A percentile compares a stretch with the other conserved stretches of the same genome.
These are phyloP conservation scores for Pipistrellus pygmaeus DNA, from an alignment of 2,797 vertebrate species.

Conservation along the genomic window DNA sequence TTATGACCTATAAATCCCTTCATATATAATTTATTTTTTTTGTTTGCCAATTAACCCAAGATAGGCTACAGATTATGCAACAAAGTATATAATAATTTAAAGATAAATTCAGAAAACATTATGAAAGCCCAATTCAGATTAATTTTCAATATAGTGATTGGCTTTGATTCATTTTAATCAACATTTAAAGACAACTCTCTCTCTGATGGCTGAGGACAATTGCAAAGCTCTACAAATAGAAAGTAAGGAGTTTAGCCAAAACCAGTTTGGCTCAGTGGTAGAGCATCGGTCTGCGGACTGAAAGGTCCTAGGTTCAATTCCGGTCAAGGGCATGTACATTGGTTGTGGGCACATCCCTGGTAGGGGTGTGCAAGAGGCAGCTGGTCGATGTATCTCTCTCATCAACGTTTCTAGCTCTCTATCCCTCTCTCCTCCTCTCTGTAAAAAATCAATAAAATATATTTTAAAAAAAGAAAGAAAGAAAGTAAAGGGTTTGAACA, in stretches of 20 bases:
- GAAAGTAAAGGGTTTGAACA: not conserved
- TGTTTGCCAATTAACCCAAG: not conserved
- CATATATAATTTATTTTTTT: not conserved
- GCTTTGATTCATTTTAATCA: conserved; percentile 27
- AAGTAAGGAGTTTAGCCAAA: not conserved
- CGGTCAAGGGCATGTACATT: no score
- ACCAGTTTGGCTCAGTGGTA: no score
- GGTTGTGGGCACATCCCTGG: no score
- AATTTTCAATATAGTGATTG: not conserved
- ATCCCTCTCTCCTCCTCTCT: no score
- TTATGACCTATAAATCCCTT: conserved; percentile 35
- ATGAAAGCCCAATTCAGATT: conserved; percentile 4
- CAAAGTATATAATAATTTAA: conserved; percentile 19
- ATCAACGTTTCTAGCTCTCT: no score
- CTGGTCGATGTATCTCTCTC: no score
- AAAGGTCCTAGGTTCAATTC: no score
- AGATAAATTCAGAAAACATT: conserved; percentile 5
- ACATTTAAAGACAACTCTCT: not conserved
- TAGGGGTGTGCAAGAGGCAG: no score
- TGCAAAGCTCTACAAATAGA: not conserved
- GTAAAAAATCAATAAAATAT: no score
- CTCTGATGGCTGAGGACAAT: not conserved
- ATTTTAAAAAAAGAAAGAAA: no score
- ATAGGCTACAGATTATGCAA: not conserved
- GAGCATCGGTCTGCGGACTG: no score